Conservation (phyloP, 1,140 invertebrate genomes). For the Varroa destructor region DNA sequence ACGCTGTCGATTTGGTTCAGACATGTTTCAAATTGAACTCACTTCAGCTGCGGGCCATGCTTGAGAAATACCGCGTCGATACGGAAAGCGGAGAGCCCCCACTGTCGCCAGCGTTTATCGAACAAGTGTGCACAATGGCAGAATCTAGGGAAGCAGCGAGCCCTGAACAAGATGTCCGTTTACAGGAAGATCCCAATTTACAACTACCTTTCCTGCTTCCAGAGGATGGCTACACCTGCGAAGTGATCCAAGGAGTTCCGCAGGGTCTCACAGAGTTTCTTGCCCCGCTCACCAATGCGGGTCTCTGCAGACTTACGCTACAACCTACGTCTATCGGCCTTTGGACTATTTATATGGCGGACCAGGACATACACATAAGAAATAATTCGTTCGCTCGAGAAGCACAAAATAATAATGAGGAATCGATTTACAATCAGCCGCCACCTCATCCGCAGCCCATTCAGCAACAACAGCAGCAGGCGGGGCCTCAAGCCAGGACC, state of each 20-base stretch:
- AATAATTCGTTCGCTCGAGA: background rate
- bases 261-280: constrained; percentile 83
- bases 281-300: constrained; percentile 65
- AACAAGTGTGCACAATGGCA: constrained; percentile 15
- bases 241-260: constrained; percentile 80
- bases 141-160: background rate
- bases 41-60: constrained; percentile 69
- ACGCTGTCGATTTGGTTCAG: constrained; percentile 73
- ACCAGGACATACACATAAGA: constrained; percentile 34
- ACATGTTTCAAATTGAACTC: constrained; percentile 96
- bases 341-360: constrained; percentile 85
- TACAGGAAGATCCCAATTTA: constrained; percentile 69
- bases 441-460: constrained; percentile 24
- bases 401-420: background rate
- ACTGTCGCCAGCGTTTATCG: background rate
- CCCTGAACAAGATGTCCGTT: constrained; percentile 33
- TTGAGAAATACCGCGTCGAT: constrained; percentile 58
- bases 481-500: background rate
- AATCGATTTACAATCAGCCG: constrained; percentile 18
- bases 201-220: constrained; percentile 80
- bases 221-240: constrained; percentile 94
- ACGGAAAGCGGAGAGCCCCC: constrained; percentile 51
- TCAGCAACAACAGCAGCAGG: background rate
- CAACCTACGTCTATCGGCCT: constrained; percentile 76
- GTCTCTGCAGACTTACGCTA: constrained; percentile 70